These are phyloP conservation scores for Dasypogon diadema DNA, from an alignment of 2,888 invertebrate genomes.

Conservation along the genomic window DNA sequence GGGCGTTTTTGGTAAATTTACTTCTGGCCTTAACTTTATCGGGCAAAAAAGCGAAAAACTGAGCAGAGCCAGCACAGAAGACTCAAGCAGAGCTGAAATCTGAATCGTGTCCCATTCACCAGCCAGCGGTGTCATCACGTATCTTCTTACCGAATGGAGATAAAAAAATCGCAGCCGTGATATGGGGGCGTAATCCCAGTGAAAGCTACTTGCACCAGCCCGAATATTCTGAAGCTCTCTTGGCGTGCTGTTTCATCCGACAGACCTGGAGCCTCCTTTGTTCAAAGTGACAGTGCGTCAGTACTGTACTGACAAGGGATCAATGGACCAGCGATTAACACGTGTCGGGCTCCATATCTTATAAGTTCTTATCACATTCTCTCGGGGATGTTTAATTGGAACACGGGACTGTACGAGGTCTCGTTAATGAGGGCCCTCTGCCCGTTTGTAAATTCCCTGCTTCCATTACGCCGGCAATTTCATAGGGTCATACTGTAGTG, in stretches of 20 bases:
- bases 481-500: no score
- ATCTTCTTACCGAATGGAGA: background rate
- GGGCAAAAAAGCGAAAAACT: background rate
- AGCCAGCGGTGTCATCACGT: background rate
- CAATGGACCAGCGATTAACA: background rate
- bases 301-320: background rate
- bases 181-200: conserved; percentile 28
- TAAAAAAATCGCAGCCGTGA: conserved; percentile 13
- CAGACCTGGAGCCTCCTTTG: background rate
- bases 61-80: conserved; percentile 4
- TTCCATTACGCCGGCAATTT: no score
- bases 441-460: no score
- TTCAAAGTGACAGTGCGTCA: background rate
- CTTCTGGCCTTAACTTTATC: conserved; percentile 11
- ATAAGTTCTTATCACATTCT: background rate
- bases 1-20: conserved; percentile 18
- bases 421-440: background rate
- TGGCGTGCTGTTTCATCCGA: background rate
- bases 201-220: conserved; percentile 10
- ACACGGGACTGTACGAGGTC: background rate
- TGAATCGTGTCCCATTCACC: conserved; percentile 15
- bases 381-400: background rate
- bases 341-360: background rate
- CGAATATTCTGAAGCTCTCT: background rate
- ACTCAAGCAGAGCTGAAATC: conserved; percentile 13